Conservation (phyloP, 2,113 vertebrate genomes). For the Geococcyx californianus region DNA sequence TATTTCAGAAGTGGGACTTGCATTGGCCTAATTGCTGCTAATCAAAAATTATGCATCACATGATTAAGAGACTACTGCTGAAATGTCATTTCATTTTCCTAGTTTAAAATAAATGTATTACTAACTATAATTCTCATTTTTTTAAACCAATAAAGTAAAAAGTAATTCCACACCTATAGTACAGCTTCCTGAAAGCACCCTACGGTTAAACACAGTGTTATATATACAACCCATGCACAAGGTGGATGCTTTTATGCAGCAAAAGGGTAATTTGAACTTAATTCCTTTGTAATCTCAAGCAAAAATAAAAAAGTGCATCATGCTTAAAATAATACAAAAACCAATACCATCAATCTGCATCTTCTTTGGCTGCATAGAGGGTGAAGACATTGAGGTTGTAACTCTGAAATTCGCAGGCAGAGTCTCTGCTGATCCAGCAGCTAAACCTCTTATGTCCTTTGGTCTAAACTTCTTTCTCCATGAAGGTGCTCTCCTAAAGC, state of each 20-base stretch:
- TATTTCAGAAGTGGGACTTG: background rate
- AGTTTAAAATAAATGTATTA: background rate
- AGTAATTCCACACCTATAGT: background rate
- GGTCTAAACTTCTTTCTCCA: slow-evolving; percentile 98
- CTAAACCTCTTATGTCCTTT: slow-evolving; percentile 90
- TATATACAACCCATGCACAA: slow-evolving; percentile 54
- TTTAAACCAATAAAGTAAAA: background rate
- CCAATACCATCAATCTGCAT: slow-evolving; percentile 90
- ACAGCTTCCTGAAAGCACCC: background rate
- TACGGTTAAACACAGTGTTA: slow-evolving; percentile 41
- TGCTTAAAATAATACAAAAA: slow-evolving; percentile 11
- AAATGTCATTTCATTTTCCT: background rate
- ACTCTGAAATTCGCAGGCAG: slow-evolving; percentile 95
- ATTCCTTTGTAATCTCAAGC: background rate
- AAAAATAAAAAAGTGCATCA: background rate
- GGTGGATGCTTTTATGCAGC: slow-evolving; percentile 41
- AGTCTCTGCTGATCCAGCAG: slow-evolving; percentile 89
- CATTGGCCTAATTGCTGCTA: background rate
- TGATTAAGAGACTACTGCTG: background rate
- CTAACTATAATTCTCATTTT: background rate
- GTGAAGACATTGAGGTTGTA: slow-evolving; percentile 85
- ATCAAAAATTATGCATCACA: background rate
- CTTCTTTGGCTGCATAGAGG: slow-evolving; percentile 93
- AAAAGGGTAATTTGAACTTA: background rate
- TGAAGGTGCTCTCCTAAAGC: slow-evolving; percentile 93